Evolutionary conservation across 2,888 invertebrate species (phyloP).

Genomic region (Zeuzera pyrina): DNA sequence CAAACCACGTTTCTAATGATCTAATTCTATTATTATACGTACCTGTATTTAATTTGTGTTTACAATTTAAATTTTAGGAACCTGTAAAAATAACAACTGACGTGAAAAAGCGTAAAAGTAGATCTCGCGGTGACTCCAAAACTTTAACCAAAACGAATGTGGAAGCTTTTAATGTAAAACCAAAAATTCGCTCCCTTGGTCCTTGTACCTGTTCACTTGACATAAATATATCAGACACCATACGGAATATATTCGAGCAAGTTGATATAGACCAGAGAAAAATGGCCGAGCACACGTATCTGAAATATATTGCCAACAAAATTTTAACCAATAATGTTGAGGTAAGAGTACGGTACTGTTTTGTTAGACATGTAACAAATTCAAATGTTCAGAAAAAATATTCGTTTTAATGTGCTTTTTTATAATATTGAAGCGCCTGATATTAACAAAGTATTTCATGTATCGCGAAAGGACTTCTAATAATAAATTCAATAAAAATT

Average conservation of each 20-base stretch:
- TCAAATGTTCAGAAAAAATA: too few species aligned
- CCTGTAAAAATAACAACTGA: constrained; percentile 35
- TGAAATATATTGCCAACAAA: constrained; percentile 58
- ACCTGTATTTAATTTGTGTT: not conserved
- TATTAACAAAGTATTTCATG: too few species aligned
- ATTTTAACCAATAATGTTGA: constrained; percentile 41
- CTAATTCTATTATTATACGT: not conserved
- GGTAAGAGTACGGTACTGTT: too few species aligned
- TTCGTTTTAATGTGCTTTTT: too few species aligned
- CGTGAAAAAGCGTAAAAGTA: constrained; percentile 25
- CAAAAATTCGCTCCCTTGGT: constrained; percentile 34
- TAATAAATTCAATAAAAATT: too few species aligned
- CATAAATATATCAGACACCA: constrained; percentile 51
- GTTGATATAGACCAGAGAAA: constrained; percentile 54
- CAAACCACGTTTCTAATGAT: not conserved
- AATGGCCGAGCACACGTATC: constrained; percentile 46
- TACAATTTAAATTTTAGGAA: constrained; percentile 26
- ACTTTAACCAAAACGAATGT: constrained; percentile 51
- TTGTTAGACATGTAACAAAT: too few species aligned
- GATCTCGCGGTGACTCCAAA: constrained; percentile 22
- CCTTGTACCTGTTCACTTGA: constrained; percentile 60
- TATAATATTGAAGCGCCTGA: too few species aligned
- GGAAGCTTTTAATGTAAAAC: constrained; percentile 49
- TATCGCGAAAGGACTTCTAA: too few species aligned
- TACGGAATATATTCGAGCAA: constrained; percentile 59